phyloP scores from a whole-genome alignment of 2,113 vertebrate genomes.

The Daboia siamensis region DNA sequence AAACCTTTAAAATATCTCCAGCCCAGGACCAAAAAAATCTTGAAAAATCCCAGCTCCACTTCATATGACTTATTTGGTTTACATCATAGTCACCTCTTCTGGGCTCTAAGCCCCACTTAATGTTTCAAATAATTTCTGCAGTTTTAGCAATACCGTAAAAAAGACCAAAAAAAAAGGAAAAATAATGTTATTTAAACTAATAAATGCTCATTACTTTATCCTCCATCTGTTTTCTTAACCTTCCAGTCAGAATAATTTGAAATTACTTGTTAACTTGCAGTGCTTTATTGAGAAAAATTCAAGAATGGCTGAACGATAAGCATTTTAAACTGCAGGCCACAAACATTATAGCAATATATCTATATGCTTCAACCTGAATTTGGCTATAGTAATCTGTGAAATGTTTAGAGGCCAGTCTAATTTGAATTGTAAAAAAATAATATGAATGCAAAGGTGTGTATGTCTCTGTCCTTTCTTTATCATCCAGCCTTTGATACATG shows the following conservation, averaged over 20 bases:
- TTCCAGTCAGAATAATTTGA: neutral
- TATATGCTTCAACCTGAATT: neutral
- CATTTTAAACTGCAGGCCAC: conserved; percentile 7
- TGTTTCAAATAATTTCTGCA: neutral
- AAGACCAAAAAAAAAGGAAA: neutral
- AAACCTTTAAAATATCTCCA: neutral
- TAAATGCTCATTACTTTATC: neutral
- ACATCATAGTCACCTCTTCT: neutral
- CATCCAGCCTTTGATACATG: neutral
- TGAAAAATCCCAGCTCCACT: neutral
- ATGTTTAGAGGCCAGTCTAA: neutral
- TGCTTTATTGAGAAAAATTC: conserved; percentile 15
- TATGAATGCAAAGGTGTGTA: neutral
- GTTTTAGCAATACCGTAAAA: neutral
- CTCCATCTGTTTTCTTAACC: neutral
- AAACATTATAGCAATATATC: neutral
- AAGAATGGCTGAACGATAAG: neutral
- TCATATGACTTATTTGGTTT: neutral
- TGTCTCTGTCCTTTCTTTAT: neutral
- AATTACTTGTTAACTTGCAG: neutral
- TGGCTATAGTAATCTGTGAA: neutral
- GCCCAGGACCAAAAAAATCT: neutral
- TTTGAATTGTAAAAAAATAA: neutral
- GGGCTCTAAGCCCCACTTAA: neutral
- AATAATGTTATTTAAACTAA: rapidly evolving